Percentiles rank a stretch among this genome's conserved stretches.
phyloP scores from a whole-genome alignment of 2,888 invertebrate genomes.

The Plagodis pulveraria region DNA sequence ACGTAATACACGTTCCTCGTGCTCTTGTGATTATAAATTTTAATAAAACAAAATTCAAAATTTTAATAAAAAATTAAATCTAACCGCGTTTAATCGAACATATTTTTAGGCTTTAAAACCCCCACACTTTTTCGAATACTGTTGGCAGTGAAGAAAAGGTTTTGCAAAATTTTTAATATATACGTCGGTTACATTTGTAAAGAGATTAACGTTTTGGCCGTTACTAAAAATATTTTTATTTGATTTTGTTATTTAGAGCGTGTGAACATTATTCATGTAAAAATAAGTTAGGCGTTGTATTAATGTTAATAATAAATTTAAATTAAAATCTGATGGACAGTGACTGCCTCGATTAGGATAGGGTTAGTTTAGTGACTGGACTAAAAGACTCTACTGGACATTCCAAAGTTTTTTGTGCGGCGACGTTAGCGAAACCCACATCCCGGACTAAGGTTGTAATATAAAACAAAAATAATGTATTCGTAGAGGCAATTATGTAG shows the following conservation, averaged over 20 bases:
- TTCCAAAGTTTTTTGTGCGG: constrained; percentile 55
- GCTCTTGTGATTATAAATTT: constrained; percentile 84
- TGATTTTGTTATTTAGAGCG: constrained; percentile 63
- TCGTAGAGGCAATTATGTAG: constrained; percentile 33
- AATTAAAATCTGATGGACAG: constrained; percentile 49
- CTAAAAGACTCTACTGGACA: constrained; percentile 56
- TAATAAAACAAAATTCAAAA: constrained; percentile 62
- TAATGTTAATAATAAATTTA: constrained; percentile 58
- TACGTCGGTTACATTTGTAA: constrained; percentile 81
- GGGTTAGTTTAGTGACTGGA: constrained; percentile 54
- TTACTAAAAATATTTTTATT: constrained; percentile 79
- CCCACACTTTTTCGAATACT: constrained; percentile 74
- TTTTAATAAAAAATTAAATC: constrained; percentile 55
- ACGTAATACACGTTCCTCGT: constrained; percentile 84
- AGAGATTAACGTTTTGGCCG: constrained; percentile 78
- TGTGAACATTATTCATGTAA: constrained; percentile 64
- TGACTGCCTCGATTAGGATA: constrained; percentile 59
- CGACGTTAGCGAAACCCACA: constrained; percentile 46
- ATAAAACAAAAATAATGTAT: constrained; percentile 7
- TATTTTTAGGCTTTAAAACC: constrained; percentile 79
- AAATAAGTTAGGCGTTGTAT: constrained; percentile 72
- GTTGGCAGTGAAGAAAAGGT: constrained; percentile 74
- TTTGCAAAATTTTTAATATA: constrained; percentile 82
- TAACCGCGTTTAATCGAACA: constrained; percentile 77
- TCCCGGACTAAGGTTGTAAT: constrained; percentile 67